Evolutionary conservation across 2,888 invertebrate genomes (phyloP).

Genomic region (Tetrapedia diversipes): DNA sequence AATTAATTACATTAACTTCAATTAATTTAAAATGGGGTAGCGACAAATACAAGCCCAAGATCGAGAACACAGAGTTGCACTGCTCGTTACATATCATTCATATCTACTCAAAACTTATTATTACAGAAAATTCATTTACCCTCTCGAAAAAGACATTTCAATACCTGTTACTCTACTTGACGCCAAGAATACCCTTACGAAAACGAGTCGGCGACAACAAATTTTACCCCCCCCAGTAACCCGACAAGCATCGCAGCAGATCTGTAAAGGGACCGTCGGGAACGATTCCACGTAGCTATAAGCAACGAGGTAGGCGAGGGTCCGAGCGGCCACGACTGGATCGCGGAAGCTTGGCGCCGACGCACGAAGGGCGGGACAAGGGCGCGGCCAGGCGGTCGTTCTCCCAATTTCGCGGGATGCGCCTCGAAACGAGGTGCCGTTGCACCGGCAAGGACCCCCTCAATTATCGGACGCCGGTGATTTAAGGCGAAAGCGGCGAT

Average conservation of each 20-base stretch:
- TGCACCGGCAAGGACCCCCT: constrained; percentile 73
- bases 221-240: too few species aligned
- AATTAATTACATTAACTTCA: too few species aligned
- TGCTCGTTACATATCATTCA: too few species aligned
- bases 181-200: too few species aligned
- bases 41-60: too few species aligned
- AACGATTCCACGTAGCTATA: constrained; percentile 12
- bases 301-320: constrained; percentile 27
- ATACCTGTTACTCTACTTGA: too few species aligned
- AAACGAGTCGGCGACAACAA: too few species aligned
- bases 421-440: constrained; percentile 76
- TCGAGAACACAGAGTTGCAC: too few species aligned
- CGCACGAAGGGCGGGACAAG: constrained; percentile 73
- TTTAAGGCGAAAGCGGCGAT: constrained; percentile 65
- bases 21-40: too few species aligned
- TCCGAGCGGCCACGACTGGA: constrained; percentile 56
- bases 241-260: not conserved
- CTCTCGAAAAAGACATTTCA: too few species aligned
- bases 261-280: not conserved
- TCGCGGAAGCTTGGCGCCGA: constrained; percentile 73
- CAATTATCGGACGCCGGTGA: constrained; percentile 76
- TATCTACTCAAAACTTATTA: too few species aligned
- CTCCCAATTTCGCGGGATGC: constrained; percentile 77
- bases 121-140: too few species aligned
- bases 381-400: constrained; percentile 75